phyloP scores from a whole-genome alignment of 2,888 invertebrate genomes.

The Mamestra brassicae region DNA sequence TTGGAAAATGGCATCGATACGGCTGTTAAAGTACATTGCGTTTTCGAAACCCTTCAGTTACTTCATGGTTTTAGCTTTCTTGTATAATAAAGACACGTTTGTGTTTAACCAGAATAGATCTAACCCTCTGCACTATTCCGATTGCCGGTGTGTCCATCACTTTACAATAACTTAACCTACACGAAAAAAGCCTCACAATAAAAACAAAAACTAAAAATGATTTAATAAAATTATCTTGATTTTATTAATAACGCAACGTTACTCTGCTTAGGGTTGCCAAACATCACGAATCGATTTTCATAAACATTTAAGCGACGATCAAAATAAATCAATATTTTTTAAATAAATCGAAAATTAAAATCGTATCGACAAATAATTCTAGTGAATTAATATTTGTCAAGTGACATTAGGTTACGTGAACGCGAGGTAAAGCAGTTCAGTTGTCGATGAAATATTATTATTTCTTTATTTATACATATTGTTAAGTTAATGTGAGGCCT shows the following conservation, averaged over 20 bases:
- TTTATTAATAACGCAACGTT: not conserved
- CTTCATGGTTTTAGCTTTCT: not conserved
- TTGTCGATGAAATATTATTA: conserved; percentile 32
- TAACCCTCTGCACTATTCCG: conserved; percentile 30
- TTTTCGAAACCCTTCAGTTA: conserved; percentile 32
- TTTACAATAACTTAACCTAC: conserved; percentile 39
- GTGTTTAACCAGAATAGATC: conserved; percentile 48
- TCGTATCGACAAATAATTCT: conserved; percentile 10
- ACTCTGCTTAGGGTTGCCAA: not conserved
- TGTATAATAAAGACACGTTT: conserved; percentile 29
- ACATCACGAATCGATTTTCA: not conserved
- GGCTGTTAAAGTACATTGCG: conserved; percentile 24
- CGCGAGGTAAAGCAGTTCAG: conserved; percentile 27
- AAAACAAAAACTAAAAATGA: not conserved
- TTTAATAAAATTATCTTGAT: not conserved
- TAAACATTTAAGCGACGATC: not conserved
- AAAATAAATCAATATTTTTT: not conserved
- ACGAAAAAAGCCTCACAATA: conserved; percentile 46
- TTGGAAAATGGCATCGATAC: conserved; percentile 39
- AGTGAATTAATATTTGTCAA: conserved; percentile 21
- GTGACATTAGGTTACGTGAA: conserved; percentile 22
- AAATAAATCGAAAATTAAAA: not conserved
- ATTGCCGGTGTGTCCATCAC: conserved; percentile 23
- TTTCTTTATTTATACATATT: conserved; percentile 44
- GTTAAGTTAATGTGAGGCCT: conserved; percentile 54